Percentiles rank a stretch among this genome's conserved stretches.
Conservation (phyloP, 30 jellyfish, hydroid and myxozoan species). For the Sanderia malayensis region DNA sequence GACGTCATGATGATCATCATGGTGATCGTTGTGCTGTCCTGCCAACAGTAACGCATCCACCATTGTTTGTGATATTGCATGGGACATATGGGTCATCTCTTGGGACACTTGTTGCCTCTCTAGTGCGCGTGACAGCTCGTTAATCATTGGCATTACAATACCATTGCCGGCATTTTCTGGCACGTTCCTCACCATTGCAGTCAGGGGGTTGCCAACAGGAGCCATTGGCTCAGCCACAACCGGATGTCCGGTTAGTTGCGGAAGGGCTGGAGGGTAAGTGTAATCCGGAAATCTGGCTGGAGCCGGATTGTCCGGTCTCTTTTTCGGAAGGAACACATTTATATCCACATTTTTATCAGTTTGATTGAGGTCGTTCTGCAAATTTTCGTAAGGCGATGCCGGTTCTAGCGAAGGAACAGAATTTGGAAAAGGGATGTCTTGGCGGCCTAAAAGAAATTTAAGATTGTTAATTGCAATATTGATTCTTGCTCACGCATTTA, state of each 20-base stretch:
- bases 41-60: conserved; percentile 72
- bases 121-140: conserved; percentile 84
- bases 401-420: neutral
- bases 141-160: conserved; percentile 67
- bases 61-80: conserved; percentile 87
- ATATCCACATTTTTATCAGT: conserved; percentile 58
- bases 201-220: neutral
- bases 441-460: conserved; percentile 55
- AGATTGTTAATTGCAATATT: too few species aligned
- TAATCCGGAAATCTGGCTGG: neutral
- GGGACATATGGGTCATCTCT: conserved; percentile 73
- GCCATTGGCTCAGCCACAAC: neutral
- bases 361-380: conserved; percentile 11
- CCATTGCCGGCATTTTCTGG: conserved; percentile 32
- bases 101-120: conserved; percentile 89
- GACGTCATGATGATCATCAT: conserved; percentile 25
- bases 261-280: neutral
- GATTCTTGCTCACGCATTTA: too few species aligned
- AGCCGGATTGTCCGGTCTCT: conserved; percentile 16
- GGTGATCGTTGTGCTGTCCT: conserved; percentile 41
- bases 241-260: neutral
- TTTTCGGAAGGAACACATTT: conserved; percentile 62
- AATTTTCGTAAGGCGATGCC: conserved; percentile 35
- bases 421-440: conserved; percentile 31
- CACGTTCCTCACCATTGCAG: neutral